Base-by-base conservation (phyloP, 2,797 vertebrate genomes). In the Lagothrix lagotricha region DNA sequence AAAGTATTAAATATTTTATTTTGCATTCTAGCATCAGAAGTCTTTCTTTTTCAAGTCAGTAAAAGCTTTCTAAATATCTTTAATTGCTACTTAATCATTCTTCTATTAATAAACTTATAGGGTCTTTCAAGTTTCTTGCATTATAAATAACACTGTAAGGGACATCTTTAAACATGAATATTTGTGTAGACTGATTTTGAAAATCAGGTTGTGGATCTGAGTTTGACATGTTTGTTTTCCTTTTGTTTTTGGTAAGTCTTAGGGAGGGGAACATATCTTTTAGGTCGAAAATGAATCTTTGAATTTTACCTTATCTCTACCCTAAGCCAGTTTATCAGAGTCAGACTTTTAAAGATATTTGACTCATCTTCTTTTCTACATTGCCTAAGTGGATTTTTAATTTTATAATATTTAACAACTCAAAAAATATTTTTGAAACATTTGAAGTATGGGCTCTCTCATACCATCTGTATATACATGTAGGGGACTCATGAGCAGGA, bases 131-230 rank as follows among this genome's bases (percentile, higher is more conserved):
- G 24, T 80, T 39, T 89, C 33, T 92, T 82, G 8, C 33, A 9
- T 73, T 72, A 26, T 80, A 54, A 61, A 12, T 28, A 93, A 61
- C 33, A 46, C 75, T 2, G 0, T 13, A 26, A 41, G 20, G 36
- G 24, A n/a, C 61, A 64, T 92, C 19, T 77, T 85, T 24, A 79
- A 83, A 24, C 30, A 36, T 5, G 44, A 70, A 33, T 50, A 44
- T 57, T 76, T 72, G n/a, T 83, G 17, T 5, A 36, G 50, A 39
- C 3, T 92, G 44, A 90, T 36, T 61, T 80, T 92, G 82, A 79
- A 92, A 83, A 91, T 88, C 24, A 52, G 75, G 8, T 36, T 91
- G 20, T 85, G 52, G 6, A 39, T 94, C 58, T 72, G 24, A 92
- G 8, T 50, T 88, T 0, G 46, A 4, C 48, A 2, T 61, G 11